Evolutionary conservation across 2,888 invertebrate species (phyloP).

Genomic region (Hirtodrosophila histrioides): DNA sequence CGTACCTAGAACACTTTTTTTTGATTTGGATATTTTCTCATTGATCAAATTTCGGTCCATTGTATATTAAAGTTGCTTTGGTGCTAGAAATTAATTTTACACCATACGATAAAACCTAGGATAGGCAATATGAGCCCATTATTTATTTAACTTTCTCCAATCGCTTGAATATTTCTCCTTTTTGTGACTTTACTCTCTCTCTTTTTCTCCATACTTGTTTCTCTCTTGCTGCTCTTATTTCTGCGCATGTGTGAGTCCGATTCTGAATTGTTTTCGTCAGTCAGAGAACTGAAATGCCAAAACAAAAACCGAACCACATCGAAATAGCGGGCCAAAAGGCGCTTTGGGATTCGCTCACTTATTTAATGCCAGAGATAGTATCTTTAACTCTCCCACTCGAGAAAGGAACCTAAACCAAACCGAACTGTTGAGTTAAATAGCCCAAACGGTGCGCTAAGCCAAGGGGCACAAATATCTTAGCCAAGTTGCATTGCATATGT

Average conservation of each 20-base stretch:
- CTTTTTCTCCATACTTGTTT: background rate
- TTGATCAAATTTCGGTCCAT: no score
- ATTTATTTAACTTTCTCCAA: background rate
- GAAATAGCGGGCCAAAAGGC: constrained; percentile 48
- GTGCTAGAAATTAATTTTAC: background rate
- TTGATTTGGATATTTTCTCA: no score
- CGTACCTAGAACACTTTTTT: no score
- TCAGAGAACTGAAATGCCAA: constrained; percentile 1
- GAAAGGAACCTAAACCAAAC: constrained; percentile 49
- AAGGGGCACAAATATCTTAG: constrained; percentile 40
- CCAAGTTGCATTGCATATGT: constrained; percentile 35
- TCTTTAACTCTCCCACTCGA: constrained; percentile 22
- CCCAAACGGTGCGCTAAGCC: constrained; percentile 25
- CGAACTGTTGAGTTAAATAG: constrained; percentile 37
- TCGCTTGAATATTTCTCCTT: background rate
- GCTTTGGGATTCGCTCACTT: constrained; percentile 24
- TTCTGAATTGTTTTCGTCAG: background rate
- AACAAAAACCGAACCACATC: constrained; percentile 48
- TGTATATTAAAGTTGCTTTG: no score
- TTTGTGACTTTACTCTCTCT: background rate
- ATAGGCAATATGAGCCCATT: constrained; percentile 3
- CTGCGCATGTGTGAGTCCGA: constrained; percentile 41
- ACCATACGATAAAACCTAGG: background rate
- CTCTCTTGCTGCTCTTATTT: background rate
- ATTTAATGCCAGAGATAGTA: background rate